These are phyloP conservation scores for Chrysemys picta DNA, from an alignment of 2,113 vertebrate species.

Conservation along the genomic window DNA sequence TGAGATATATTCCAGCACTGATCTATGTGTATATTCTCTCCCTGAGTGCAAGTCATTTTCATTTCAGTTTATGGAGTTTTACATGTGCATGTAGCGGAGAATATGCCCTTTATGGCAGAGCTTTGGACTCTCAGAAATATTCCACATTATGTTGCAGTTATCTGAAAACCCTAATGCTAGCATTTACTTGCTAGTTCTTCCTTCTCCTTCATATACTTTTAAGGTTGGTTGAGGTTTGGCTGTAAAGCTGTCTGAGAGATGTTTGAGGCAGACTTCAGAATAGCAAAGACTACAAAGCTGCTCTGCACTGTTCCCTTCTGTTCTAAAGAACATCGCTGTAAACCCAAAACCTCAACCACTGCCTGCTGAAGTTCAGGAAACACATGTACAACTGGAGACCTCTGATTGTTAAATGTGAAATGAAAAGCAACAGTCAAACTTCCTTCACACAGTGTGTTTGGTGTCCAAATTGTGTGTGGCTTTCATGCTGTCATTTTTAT, in stretches of 20 bases:
- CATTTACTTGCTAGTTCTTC: background rate
- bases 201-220: background rate
- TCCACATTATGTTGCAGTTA: background rate
- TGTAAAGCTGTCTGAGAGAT: background rate
- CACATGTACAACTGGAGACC: background rate
- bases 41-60: background rate
- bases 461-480: background rate
- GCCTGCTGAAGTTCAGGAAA: background rate
- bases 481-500: background rate
- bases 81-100: background rate
- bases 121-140: background rate
- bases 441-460: background rate
- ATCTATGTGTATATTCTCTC: background rate
- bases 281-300: background rate
- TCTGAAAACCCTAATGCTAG: background rate
- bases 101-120: background rate
- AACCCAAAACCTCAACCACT: background rate
- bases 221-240: background rate
- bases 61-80: background rate
- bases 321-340: background rate
- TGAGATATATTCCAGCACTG: background rate
- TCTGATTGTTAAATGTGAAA: background rate
- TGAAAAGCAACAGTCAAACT: background rate
- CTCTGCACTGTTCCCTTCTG: background rate
- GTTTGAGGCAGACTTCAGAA: background rate